A percentile compares a stretch with the other conserved stretches of the same genome.
Evolutionary conservation across 2,888 invertebrate genomes (phyloP).

Genomic region (Scaptomyza polygonia): DNA sequence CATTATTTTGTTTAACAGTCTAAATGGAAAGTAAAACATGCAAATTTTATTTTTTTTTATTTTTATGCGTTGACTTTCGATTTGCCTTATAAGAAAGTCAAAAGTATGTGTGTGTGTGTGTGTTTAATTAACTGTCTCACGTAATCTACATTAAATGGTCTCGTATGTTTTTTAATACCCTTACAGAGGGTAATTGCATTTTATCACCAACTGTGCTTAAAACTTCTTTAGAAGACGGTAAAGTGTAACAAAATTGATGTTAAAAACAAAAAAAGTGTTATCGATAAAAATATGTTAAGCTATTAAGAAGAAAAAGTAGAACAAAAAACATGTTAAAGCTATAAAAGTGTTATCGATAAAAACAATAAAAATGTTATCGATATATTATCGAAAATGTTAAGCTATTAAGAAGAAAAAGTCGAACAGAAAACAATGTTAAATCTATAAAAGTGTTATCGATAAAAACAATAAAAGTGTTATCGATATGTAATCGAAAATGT

Average conservation of each 20-base stretch:
- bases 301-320: too few relatives aligned
- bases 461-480: too few relatives aligned
- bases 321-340: too few relatives aligned
- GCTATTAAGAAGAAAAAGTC: too few relatives aligned
- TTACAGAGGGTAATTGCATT: conserved; percentile 1
- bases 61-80: conserved; percentile 56
- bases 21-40: conserved; percentile 51
- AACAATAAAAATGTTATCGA: too few relatives aligned
- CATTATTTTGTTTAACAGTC: not conserved
- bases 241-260: too few relatives aligned
- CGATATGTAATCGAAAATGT: too few relatives aligned
- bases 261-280: not conserved
- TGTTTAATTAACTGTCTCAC: conserved; percentile 46
- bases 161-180: conserved; percentile 4
- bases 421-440: too few relatives aligned
- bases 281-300: too few relatives aligned
- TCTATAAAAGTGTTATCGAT: too few relatives aligned
- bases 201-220: not conserved
- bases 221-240: not conserved
- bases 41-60: conserved; percentile 15
- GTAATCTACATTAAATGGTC: conserved; percentile 56
- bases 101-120: conserved; percentile 23
- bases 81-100: conserved; percentile 46
- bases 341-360: too few relatives aligned
- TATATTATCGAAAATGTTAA: too few relatives aligned